These are phyloP conservation scores for Clytia hemisphaerica DNA, from an alignment of 30 jellyfish, hydroid and myxozoan species.

Conservation along the genomic window DNA sequence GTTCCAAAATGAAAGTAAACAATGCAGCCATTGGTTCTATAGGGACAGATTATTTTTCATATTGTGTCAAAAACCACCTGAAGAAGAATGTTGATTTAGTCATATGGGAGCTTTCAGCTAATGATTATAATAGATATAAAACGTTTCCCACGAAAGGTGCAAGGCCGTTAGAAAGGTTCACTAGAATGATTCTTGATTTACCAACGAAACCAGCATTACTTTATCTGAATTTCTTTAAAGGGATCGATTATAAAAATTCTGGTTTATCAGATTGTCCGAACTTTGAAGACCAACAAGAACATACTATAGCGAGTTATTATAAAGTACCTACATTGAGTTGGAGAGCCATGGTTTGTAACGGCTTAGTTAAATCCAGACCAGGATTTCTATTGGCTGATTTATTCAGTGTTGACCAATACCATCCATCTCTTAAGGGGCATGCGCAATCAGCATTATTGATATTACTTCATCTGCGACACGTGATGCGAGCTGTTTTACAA, in stretches of 20 bases:
- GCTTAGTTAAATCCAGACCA: constrained; percentile 49
- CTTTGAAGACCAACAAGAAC: constrained; percentile 98
- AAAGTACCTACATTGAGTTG: constrained; percentile 87
- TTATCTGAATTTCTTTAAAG: constrained; percentile 87
- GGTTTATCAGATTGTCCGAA: constrained; percentile 73
- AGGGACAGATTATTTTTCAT: constrained; percentile 93
- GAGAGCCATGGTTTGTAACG: constrained; percentile 97
- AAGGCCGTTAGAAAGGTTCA: constrained; percentile 83
- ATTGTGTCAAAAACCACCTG: constrained; percentile 74
- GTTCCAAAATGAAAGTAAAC: constrained; percentile 86
- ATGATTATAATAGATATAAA: constrained; percentile 84
- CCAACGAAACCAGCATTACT: constrained; percentile 86
- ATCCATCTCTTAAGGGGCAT: constrained; percentile 94
- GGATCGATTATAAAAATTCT: constrained; percentile 80
- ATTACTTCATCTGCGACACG: constrained; percentile 89
- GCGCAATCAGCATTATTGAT: constrained; percentile 89
- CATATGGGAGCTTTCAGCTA: constrained; percentile 93
- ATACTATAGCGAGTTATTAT: constrained; percentile 85
- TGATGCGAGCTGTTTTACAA: constrained; percentile 94
- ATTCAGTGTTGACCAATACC: constrained; percentile 91
- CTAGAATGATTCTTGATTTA: constrained; percentile 80
- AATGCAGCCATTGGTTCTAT: constrained; percentile 94
- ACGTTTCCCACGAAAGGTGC: constrained; percentile 95
- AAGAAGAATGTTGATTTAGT: constrained; percentile 61
- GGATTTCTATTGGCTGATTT: constrained; percentile 54